phyloP scores from a whole-genome alignment of 1,140 invertebrate genomes.

The Plectus sambesii region DNA sequence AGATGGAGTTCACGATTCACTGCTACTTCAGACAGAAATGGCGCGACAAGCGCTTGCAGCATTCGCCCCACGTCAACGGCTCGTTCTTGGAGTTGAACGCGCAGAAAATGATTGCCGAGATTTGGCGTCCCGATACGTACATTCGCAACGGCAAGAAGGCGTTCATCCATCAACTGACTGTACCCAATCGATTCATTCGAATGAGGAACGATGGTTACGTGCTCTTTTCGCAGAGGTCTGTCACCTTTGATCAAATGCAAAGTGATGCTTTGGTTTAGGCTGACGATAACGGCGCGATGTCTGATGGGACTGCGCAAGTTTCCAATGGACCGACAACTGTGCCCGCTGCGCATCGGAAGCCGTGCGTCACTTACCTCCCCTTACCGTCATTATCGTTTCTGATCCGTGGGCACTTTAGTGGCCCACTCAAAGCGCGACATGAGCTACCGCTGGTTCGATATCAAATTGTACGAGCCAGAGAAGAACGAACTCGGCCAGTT shows the following conservation, averaged over 20 bases:
- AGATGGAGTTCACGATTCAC: conserved; percentile 85
- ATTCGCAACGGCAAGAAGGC: conserved; percentile 84
- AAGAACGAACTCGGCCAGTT: conserved; percentile 83
- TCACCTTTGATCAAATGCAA: conserved; percentile 31
- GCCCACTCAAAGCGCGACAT: conserved; percentile 77
- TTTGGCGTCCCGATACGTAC: conserved; percentile 89
- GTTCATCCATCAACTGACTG: conserved; percentile 85
- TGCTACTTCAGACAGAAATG: conserved; percentile 97
- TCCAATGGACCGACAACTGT: conserved; percentile 71
- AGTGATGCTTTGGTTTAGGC: conserved; percentile 57
- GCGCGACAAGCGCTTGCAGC: conserved; percentile 79
- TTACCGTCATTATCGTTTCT: too few species aligned
- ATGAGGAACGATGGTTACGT: conserved; percentile 52
- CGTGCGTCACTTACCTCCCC: too few species aligned
- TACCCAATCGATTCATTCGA: conserved; percentile 79
- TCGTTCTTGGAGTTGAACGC: conserved; percentile 63
- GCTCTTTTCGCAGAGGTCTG: conserved; percentile 48
- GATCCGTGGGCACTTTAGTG: too few species aligned
- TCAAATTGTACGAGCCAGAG: conserved; percentile 59
- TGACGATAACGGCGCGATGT: conserved; percentile 90
- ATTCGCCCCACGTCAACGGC: conserved; percentile 42
- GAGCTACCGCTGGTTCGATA: conserved; percentile 70
- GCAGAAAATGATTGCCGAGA: conserved; percentile 79
- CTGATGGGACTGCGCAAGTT: conserved; percentile 88
- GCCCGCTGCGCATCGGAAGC: conserved; percentile 50